These are phyloP conservation scores for Latrodectus hesperus DNA, from an alignment of 2,888 invertebrate species.

Conservation along the genomic window DNA sequence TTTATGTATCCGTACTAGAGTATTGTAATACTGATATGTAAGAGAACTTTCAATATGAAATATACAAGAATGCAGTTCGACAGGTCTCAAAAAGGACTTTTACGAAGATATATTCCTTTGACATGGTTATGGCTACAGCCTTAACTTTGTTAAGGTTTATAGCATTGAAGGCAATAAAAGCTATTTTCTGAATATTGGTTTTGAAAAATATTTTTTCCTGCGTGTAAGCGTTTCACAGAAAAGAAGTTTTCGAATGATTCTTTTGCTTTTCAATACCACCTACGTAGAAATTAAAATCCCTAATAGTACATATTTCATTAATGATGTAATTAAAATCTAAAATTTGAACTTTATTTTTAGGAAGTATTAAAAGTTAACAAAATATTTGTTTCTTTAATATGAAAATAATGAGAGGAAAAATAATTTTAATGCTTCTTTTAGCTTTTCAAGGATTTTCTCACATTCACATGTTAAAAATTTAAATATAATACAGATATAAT, in stretches of 20 bases:
- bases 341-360: too few species aligned
- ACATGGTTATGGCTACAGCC: conserved; percentile 35
- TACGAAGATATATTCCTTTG: conserved; percentile 50
- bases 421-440: too few species aligned
- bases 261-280: too few species aligned
- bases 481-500: too few species aligned
- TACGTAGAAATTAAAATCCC: too few species aligned
- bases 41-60: background rate
- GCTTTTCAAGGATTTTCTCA: too few species aligned
- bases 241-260: background rate
- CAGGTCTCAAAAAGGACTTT: conserved; percentile 30
- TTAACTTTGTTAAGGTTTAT: conserved; percentile 48
- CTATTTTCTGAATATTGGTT: conserved; percentile 44
- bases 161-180: conserved; percentile 31
- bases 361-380: too few species aligned
- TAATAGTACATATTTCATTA: too few species aligned
- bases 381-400: too few species aligned
- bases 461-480: too few species aligned
- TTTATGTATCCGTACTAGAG: background rate
- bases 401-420: too few species aligned
- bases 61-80: conserved; percentile 47
- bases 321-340: too few species aligned
- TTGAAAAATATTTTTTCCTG: background rate
- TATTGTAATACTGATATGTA: background rate
- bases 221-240: background rate